Conservation (phyloP, 2,888 invertebrate species). For the Alsophila aescularia region DNA sequence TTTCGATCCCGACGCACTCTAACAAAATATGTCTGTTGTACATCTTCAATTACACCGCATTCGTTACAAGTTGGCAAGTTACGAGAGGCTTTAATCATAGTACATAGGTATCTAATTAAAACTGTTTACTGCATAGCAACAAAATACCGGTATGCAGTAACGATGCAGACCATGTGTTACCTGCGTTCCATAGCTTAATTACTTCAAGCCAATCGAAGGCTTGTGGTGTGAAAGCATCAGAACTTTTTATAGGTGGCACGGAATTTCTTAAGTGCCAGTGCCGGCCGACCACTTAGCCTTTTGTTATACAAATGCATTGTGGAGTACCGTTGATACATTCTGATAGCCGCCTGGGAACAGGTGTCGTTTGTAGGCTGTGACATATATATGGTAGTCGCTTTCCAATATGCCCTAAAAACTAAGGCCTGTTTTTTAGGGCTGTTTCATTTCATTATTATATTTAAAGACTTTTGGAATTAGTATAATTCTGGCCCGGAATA, state of each 20-base stretch:
- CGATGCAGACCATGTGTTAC: not conserved
- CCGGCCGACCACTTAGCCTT: slow-evolving; percentile 41
- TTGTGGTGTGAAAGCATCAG: slow-evolving; percentile 46
- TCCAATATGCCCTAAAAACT: slow-evolving; percentile 5
- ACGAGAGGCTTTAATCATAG: too few relatives aligned
- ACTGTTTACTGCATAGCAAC: not conserved
- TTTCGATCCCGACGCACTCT: too few relatives aligned
- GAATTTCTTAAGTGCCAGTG: slow-evolving; percentile 52
- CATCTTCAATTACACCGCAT: too few relatives aligned
- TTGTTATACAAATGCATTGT: slow-evolving; percentile 60
- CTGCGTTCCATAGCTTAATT: slow-evolving; percentile 15
- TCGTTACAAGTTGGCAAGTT: too few relatives aligned
- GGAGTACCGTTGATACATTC: slow-evolving; percentile 52
- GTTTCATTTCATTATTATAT: not conserved
- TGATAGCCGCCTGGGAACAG: slow-evolving; percentile 42
- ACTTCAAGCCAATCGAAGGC: slow-evolving; percentile 29
- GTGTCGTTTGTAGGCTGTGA: slow-evolving; percentile 17
- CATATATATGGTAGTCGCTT: slow-evolving; percentile 3
- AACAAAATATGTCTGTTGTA: too few relatives aligned
- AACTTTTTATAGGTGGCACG: slow-evolving; percentile 44
- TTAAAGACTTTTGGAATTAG: too few relatives aligned
- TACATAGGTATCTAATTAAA: too few relatives aligned
- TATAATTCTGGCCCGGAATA: too few relatives aligned
- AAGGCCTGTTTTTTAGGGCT: not conserved
- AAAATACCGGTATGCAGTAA: slow-evolving; percentile 2